phyloP scores from a whole-genome alignment of 2,797 vertebrate genomes.

The Poecilia wingei region DNA sequence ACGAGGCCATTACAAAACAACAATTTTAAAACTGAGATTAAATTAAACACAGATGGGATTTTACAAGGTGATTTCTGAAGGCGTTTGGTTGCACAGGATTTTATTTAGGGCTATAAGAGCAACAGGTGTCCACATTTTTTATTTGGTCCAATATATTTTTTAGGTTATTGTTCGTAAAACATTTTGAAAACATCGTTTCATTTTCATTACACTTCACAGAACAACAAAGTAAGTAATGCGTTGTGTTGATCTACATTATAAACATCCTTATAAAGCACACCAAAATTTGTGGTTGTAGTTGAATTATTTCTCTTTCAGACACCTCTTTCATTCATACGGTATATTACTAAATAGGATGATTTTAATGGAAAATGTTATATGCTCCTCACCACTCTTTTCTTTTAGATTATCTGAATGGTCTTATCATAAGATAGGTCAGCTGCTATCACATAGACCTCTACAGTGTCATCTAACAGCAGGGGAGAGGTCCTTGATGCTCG shows the following conservation, averaged over 20 bases:
- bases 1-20: constrained; percentile 20
- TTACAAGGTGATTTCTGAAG: not conserved
- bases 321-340: not conserved
- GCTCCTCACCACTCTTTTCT: too few species aligned
- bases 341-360: not conserved
- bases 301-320: not conserved
- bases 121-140: not conserved
- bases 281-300: not conserved
- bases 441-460: not conserved
- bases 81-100: not conserved
- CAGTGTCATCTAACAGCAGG: not conserved
- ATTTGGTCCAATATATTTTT: not conserved
- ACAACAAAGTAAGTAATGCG: not conserved
- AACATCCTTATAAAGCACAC: not conserved
- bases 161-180: not conserved
- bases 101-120: not conserved
- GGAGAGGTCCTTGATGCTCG: not conserved
- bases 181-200: not conserved
- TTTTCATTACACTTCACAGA: not conserved
- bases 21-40: not conserved
- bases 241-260: not conserved
- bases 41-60: constrained; percentile 1
- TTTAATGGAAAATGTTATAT: too few species aligned
- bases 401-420: too few species aligned
- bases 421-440: too few species aligned